Evolutionary conservation across 2,888 invertebrate genomes (phyloP), one percentile per base, ranked within the genome.

Genomic region (Scaptomyza cyrtandrae): DNA sequence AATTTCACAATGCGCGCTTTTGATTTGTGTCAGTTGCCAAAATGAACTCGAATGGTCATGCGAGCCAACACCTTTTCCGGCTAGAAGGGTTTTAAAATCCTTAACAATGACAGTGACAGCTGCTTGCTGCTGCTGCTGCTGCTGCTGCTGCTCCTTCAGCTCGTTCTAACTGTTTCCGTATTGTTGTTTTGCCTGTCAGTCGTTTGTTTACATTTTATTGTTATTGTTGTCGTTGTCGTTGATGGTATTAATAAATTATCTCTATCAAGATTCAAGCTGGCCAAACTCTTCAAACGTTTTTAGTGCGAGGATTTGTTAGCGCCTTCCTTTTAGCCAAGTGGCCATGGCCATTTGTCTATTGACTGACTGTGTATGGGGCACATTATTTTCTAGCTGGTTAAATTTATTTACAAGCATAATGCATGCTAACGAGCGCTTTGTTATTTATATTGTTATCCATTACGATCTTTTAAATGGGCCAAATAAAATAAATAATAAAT

Each of bases 221-320:
- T 82, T 89, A 82, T 85, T 85, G 83, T 89, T 86, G 87, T 75
- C 80, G 24, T 24, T 24, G 87, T 75, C 80, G 74, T 79, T 88
- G 86, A 85, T 87, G 87, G 89, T 83, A 88, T 85, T 85, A 88
- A 85, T 85, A 85, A 88, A 85, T 88, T 88, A 83, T 76, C 86
- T 84, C 79, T 88, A 86, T 86, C 85, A 88, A 86, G 85, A 86
- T 85, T 78, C 74, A 69, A 52, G 78, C 68, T 71, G 69, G 65
- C 54, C 63, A 43, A 64, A 72, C 67, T 72, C 69, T 75, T 70
- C 69, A 70, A 39, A 39, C 72, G 52, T 67, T 78, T 73, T 75
- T 60, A 66, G 67, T 77, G 68, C 62, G 57, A 55, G 77, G 73
- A 74, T 86, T 80, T 75, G 77, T 65, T 53, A 39, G 59, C 60